Conservation (phyloP, 2,888 invertebrate species). For the Leucophenga maculata region DNA sequence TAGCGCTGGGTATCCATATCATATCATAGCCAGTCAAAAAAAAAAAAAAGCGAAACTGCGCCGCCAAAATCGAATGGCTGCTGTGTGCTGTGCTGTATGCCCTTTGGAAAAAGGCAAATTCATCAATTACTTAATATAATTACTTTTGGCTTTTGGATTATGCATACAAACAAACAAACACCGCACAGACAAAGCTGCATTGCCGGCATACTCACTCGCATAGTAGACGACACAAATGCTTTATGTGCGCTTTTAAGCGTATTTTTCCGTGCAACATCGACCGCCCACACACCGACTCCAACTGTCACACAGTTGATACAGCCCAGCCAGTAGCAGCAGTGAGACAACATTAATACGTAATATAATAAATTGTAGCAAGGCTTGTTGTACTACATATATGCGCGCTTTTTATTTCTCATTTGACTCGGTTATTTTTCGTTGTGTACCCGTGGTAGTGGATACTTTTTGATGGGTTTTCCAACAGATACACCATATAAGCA, state of each 20-base stretch:
- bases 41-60: not conserved
- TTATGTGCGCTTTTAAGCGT: constrained; percentile 11
- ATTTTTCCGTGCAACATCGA: not conserved
- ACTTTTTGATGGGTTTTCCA: not conserved
- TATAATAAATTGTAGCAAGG: constrained; percentile 66
- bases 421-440: not conserved
- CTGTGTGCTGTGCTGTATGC: constrained; percentile 28
- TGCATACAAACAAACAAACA: constrained; percentile 27
- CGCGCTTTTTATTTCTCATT: not conserved
- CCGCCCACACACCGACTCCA: too few species aligned
- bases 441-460: not conserved
- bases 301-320: constrained; percentile 18
- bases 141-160: constrained; percentile 64
- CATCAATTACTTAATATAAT: constrained; percentile 68
- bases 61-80: not conserved
- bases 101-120: constrained; percentile 61
- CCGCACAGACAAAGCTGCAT: constrained; percentile 3
- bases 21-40: not conserved
- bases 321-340: constrained; percentile 24
- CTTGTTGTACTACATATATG: not conserved
- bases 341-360: constrained; percentile 64
- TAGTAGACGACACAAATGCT: too few species aligned
- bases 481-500: constrained; percentile 47
- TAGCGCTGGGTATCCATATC: constrained; percentile 7
- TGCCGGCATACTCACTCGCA: not conserved